Evolutionary conservation across 2,888 invertebrate genomes (phyloP).

Genomic region (Lymantria dispar): DNA sequence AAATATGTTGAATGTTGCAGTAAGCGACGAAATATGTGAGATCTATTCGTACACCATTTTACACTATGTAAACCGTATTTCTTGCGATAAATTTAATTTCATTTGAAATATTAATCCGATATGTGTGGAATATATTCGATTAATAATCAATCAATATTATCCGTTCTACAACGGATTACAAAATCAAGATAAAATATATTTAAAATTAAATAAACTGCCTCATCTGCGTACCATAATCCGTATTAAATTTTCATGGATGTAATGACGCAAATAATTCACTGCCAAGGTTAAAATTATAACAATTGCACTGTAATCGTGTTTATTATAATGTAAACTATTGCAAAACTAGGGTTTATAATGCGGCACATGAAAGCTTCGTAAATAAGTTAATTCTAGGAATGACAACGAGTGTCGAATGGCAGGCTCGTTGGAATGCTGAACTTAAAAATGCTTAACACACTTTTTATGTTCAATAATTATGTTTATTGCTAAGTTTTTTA

Average conservation of each 20-base stretch:
- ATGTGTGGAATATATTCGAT: no score
- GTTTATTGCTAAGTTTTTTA: no score
- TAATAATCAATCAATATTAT: no score
- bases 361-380: conserved; percentile 37
- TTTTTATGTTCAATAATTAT: conserved; percentile 5
- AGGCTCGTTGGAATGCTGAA: conserved; percentile 26
- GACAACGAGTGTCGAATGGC: conserved; percentile 32
- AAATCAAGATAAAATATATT: no score
- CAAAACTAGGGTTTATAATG: conserved; percentile 44
- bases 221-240: conserved; percentile 1
- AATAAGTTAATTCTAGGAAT: conserved; percentile 44
- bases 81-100: no score
- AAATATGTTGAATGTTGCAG: no score
- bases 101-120: no score
- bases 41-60: no score
- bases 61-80: no score
- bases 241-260: neutral
- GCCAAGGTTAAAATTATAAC: conserved; percentile 52
- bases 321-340: conserved; percentile 39
- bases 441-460: conserved; percentile 20
- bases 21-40: no score
- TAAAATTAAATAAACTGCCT: neutral
- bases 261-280: conserved; percentile 25
- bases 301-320: conserved; percentile 24
- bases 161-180: no score